A percentile compares a stretch with the other conserved stretches of the same genome.
phyloP scores from a whole-genome alignment of 1,140 invertebrate species.

The Mya arenaria region DNA sequence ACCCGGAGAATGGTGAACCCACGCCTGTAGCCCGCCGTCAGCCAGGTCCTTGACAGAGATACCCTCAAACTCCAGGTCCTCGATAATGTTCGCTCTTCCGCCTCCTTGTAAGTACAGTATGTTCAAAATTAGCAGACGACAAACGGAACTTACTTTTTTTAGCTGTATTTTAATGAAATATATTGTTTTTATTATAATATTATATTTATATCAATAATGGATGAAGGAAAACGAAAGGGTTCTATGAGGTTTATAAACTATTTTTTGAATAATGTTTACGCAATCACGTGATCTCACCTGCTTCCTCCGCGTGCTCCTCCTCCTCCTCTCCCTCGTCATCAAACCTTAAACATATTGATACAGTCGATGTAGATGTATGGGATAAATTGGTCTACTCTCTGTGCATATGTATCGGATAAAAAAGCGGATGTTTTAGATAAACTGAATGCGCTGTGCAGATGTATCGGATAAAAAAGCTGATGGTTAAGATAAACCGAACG shows the following conservation, averaged over 20 bases:
- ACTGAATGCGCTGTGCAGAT: too few relatives aligned
- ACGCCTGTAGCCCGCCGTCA: slow-evolving; percentile 61
- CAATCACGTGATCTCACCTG: slow-evolving; percentile 13
- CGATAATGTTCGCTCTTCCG: slow-evolving; percentile 45
- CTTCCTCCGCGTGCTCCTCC: slow-evolving; percentile 61
- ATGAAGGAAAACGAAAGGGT: too few relatives aligned
- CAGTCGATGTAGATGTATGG: too few relatives aligned
- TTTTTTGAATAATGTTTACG: too few relatives aligned
- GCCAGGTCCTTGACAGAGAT: slow-evolving; percentile 58
- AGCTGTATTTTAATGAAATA: background rate
- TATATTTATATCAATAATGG: background rate
- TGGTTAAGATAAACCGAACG: too few relatives aligned
- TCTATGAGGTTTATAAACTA: too few relatives aligned
- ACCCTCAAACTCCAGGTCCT: slow-evolving; percentile 63
- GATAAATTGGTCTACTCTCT: too few relatives aligned
- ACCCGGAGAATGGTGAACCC: slow-evolving; percentile 65
- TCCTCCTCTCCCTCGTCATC: slow-evolving; percentile 72
- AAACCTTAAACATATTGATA: too few relatives aligned
- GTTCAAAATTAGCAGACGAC: background rate
- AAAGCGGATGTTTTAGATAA: too few relatives aligned
- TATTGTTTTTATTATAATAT: background rate
- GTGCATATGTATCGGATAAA: too few relatives aligned
- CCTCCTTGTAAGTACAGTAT: too few relatives aligned
- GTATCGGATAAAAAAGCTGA: too few relatives aligned
- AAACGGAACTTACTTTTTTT: background rate